Percentiles rank a stretch among this genome's conserved stretches.
These are phyloP conservation scores for Anoura caudifer DNA, from an alignment of 2,113 vertebrate species.

Conservation along the genomic window DNA sequence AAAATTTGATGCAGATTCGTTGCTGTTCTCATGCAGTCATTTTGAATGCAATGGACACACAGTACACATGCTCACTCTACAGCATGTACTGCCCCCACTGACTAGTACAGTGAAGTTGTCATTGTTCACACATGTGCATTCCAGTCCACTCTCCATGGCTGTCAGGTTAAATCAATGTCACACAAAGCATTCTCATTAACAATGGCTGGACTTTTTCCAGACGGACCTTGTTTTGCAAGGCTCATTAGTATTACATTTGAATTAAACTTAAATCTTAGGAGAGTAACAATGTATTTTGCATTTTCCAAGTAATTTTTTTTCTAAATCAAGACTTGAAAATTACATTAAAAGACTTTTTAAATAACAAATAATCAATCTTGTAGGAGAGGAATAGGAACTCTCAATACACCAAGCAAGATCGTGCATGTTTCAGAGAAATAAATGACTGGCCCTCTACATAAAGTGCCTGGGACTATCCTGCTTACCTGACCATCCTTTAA, in stretches of 20 bases:
- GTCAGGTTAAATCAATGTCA: no score
- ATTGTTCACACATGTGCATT: no score
- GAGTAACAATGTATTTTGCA: conserved; percentile 60
- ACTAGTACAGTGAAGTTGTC: no score
- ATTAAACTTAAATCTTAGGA: conserved; percentile 66
- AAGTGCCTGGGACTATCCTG: neutral
- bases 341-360: conserved; percentile 42
- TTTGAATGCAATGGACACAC: no score
- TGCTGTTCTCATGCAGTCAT: no score
- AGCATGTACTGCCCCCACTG: no score
- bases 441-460: neutral
- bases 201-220: no score
- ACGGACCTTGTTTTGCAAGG: neutral
- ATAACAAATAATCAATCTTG: conserved; percentile 42
- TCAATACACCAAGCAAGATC: neutral
- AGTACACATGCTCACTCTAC: no score
- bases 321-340: conserved; percentile 46
- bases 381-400: neutral
- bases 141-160: no score
- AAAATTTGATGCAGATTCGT: no score
- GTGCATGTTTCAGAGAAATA: neutral
- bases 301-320: conserved; percentile 21
- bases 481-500: neutral
- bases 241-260: conserved; percentile 49
- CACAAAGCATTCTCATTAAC: no score